phyloP scores from a whole-genome alignment of 1,140 invertebrate genomes.

The Brachionus rotundiformis region DNA sequence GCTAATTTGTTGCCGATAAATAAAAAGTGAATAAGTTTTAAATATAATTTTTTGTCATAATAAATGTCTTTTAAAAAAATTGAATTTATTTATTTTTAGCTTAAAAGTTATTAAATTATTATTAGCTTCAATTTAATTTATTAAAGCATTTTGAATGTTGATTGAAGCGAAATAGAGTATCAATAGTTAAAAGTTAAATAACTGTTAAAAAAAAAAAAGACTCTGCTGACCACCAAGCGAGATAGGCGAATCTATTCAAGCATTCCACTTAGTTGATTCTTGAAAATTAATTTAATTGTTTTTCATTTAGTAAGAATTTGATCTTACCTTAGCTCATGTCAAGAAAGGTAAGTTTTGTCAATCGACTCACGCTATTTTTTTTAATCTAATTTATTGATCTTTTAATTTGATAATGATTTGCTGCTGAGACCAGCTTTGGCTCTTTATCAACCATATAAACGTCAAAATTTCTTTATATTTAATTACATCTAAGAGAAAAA shows the following conservation, averaged over 20 bases:
- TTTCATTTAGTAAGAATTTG: not conserved
- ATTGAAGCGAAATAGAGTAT: not conserved
- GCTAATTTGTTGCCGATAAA: too few species aligned
- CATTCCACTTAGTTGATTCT: not conserved
- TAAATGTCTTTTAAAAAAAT: too few species aligned
- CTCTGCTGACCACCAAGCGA: not conserved
- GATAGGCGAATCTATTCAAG: not conserved
- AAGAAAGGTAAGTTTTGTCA: slow-evolving; percentile 24
- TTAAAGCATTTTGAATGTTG: not conserved
- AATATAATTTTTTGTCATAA: too few species aligned
- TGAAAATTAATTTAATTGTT: not conserved
- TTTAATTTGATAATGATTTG: slow-evolving; percentile 37
- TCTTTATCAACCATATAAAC: not conserved
- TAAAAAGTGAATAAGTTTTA: too few species aligned
- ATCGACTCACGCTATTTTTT: slow-evolving; percentile 38
- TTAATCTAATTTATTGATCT: slow-evolving; percentile 41
- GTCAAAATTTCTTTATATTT: slow-evolving; percentile 12
- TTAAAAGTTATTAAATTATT: too few species aligned
- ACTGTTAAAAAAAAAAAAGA: not conserved
- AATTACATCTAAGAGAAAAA: slow-evolving; percentile 42
- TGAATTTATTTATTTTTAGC: too few species aligned
- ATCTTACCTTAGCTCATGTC: not conserved
- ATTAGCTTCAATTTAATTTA: not conserved
- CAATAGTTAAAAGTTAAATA: not conserved
- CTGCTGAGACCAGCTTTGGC: not conserved